Base-by-base conservation (phyloP, 2,888 invertebrate species). In the Rosalia funebris region DNA sequence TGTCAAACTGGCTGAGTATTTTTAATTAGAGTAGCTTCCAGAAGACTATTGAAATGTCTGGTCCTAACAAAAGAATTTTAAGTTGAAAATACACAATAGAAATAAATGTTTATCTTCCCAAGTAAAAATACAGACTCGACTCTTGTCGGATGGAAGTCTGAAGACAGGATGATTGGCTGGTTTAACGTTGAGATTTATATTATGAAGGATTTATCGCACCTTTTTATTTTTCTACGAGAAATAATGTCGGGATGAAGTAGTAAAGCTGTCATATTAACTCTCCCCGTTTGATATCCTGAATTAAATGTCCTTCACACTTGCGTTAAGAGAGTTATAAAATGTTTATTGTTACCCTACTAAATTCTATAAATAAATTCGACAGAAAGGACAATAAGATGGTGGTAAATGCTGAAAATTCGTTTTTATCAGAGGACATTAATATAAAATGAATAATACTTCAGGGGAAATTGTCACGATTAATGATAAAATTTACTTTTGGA, bases 121-220 rank as follows among this genome's bases (percentile, higher is more conserved):
- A 70, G 70, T 71, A 71, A 71, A 68, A 71, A 71, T 71, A 65
- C 67, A 58, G 62, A 60, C 65, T 59, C 59, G 47, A 39, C 47
- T 52, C 14, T 48, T 32, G 36, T 42, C 10, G 25, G 45, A 61
- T 69, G 62, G 64, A 66, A 68, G 66, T 63, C 60, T 63, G 65
- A 68, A 69, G 71, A 74, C 72, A 70, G 71, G 70, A 75, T 75
- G 75, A 75, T 75, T 75, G 74, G 73, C 70, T 72, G 64, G 72
- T 71, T 72, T 63, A 71, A 71, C 71, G 66, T 72, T 61, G 17
- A 62, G 76, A 76, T 75, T 75, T 76, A 76, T 76, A 74, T 76
- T 75, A 76, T 73, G 75, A 74, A 71, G 74, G 74, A 76, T 78
- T 77, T 76, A 77, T 74, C 71, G 72, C 70, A 68, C 60, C 71